Base-by-base conservation (phyloP, 2,113 vertebrate genomes). In the Cyrtonyx montezumae region DNA sequence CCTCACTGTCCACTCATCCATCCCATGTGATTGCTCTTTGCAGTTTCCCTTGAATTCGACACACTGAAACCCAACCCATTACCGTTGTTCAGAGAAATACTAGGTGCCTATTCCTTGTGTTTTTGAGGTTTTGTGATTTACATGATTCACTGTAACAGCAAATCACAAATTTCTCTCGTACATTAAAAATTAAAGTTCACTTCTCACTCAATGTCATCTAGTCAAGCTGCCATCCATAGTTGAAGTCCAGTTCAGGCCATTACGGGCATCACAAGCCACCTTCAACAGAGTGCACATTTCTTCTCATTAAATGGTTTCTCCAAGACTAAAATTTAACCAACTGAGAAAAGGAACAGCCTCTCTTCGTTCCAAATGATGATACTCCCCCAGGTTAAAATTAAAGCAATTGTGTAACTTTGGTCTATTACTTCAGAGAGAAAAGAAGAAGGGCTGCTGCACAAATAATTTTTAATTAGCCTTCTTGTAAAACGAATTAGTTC, bases 401-500 rank as follows among this genome's bases (percentile, higher is more conserved):
- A 78, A 45, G 61, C 45, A 86, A 79, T 81, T 86, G 68, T 19
- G 48, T 76, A 86, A 93, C 90, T 93, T 80, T 93, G 25, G 48
- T 61, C 40, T 84, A 66, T 65, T 93, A 62, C 71, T 76, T 67
- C 59, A 80, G 75, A 74, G 49, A 88, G 36, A 66, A 73, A 78
- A 93, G 42, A 84, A 32, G 75, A 86, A 92, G 77, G 68, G 43
- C 15, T 78, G 51, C 43, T 91, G 66, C 51, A 79, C 56, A 78
- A 86, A 63, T 42, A 70, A 65, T 71, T 88, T 86, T 80, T 71
- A 86, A 92, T 94, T 48, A 84, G 77, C 30, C 40, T 70, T 93
- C 55, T 63, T 87, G 69, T 78, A 81, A 93, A 88, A 88, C 45
- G 56, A 90, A 92, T 88, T 84, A 37, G 42, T 43, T 88, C 65